A percentile compares a stretch with the other conserved stretches of the same genome.
These are phyloP conservation scores for Cydia fagiglandana DNA, from an alignment of 1,140 invertebrate genomes.

Conservation along the genomic window DNA sequence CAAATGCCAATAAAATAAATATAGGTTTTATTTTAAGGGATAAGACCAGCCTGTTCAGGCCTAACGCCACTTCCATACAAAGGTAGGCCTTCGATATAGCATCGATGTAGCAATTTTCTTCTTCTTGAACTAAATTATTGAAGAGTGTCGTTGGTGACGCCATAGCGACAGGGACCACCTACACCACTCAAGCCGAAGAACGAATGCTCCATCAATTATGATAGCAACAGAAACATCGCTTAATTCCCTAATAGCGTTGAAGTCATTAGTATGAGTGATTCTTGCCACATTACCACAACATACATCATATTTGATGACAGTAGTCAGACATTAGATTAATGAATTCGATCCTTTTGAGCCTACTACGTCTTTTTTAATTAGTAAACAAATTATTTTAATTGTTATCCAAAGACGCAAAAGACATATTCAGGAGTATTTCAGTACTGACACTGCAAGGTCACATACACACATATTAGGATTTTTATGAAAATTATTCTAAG, in stretches of 20 bases:
- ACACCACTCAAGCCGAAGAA: not conserved
- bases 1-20: slow-evolving; percentile 13
- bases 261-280: slow-evolving; percentile 32
- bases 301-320: slow-evolving; percentile 25
- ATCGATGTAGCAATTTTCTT: slow-evolving; percentile 39
- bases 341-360: not conserved
- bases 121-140: slow-evolving; percentile 39
- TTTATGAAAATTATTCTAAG: slow-evolving; percentile 28
- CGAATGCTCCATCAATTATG: slow-evolving; percentile 25
- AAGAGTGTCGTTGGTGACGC: slow-evolving; percentile 37
- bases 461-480: slow-evolving; percentile 21
- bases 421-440: not conserved
- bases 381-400: slow-evolving; percentile 8
- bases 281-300: slow-evolving; percentile 18
- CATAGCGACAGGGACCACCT: slow-evolving; percentile 34
- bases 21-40: slow-evolving; percentile 30
- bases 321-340: slow-evolving; percentile 25
- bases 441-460: not conserved
- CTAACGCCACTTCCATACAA: slow-evolving; percentile 33
- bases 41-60: slow-evolving; percentile 36
- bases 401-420: not conserved
- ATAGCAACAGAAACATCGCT: slow-evolving; percentile 26
- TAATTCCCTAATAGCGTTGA: slow-evolving; percentile 34
- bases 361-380: not conserved
- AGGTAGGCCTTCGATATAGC: slow-evolving; percentile 40